Evolutionary conservation across 2,888 invertebrate species (phyloP), one percentile per base, ranked within the genome.

Genomic region (Orchesellides sinensis): DNA sequence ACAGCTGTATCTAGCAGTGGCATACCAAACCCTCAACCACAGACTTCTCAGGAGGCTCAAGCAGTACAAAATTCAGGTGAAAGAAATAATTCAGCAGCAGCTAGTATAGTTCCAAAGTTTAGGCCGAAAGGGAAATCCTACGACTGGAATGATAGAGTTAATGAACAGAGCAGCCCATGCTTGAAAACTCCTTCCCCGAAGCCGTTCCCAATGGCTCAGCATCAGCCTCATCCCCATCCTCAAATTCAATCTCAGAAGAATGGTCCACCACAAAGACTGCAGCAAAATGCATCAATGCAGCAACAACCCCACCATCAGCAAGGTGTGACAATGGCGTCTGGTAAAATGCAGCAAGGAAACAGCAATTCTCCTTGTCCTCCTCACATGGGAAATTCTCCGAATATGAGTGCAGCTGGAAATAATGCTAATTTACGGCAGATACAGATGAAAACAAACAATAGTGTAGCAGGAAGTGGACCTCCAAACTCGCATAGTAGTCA

Each of bases 101-200:
- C 54, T 4, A 23, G n/a, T 8, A 1, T 6, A n/a, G 21, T 73
- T 5, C 73, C 79, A 0, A 88, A 84, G 52, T 88, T 87, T 73
- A 63, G 87, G 52, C 85, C 85, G 0, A 87, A 88, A 70, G 87
- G 87, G 14, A 87, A 86, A 75, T 49, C 70, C 17, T 84, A 84
- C 47, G 87, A 88, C 56, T 85, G 86, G 85, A 74, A 79, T 59
- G 80, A 80, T 35, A 73, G 56, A 49, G 56, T 56, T 14, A 72
- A n/a, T 49, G 83, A 84, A 21, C 54, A 83, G 23, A 73, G 69
- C n/a, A 81, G 83, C 45, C 83, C 84, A 35, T 83, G 69, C 59
- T 66, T 83, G 32, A 80, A 78, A 45, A 83, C 85, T 2, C 84
- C 86, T n/a, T 84, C 85, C 3, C 86, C 86, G 10, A 85, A 81